phyloP scores from a whole-genome alignment of 2,113 vertebrate species.

The Ahaetulla prasina region DNA sequence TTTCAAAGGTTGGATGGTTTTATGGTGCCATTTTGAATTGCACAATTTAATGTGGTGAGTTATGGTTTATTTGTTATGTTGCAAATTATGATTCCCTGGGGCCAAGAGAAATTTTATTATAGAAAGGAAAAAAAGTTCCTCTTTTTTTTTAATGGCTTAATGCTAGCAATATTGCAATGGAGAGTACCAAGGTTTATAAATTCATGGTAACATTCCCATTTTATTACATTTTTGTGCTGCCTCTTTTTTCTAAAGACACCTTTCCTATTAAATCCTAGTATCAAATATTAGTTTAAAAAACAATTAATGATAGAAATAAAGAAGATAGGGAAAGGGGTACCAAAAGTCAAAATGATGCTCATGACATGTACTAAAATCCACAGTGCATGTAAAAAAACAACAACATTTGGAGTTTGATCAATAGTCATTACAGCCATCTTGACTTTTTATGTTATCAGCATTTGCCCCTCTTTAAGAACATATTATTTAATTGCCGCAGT shows the following conservation, averaged over 20 bases:
- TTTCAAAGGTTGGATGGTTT: slow-evolving; percentile 28
- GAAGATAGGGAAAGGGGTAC: not conserved
- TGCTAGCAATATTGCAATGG: not conserved
- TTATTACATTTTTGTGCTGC: too few relatives aligned
- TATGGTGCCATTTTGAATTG: slow-evolving; percentile 12
- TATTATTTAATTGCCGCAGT: not conserved
- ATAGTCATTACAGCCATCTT: not conserved
- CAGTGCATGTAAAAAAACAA: not conserved
- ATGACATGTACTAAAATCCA: not conserved
- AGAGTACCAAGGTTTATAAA: not conserved
- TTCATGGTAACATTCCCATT: not conserved
- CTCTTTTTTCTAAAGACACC: not conserved
- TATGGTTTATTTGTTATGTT: slow-evolving; percentile 20
- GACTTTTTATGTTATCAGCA: not conserved
- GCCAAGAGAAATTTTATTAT: slow-evolving; percentile 8
- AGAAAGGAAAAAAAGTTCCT: not conserved
- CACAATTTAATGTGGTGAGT: slow-evolving; percentile 23
- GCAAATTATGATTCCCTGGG: slow-evolving; percentile 24
- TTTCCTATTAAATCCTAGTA: not conserved
- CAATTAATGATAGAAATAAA: not conserved
- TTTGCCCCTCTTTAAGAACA: not conserved
- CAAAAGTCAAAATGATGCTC: not conserved
- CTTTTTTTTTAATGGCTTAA: not conserved
- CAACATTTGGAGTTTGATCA: not conserved
- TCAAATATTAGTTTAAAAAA: not conserved